These are phyloP conservation scores for Homarus americanus DNA, from an alignment of 1,140 invertebrate species.

Conservation along the genomic window DNA sequence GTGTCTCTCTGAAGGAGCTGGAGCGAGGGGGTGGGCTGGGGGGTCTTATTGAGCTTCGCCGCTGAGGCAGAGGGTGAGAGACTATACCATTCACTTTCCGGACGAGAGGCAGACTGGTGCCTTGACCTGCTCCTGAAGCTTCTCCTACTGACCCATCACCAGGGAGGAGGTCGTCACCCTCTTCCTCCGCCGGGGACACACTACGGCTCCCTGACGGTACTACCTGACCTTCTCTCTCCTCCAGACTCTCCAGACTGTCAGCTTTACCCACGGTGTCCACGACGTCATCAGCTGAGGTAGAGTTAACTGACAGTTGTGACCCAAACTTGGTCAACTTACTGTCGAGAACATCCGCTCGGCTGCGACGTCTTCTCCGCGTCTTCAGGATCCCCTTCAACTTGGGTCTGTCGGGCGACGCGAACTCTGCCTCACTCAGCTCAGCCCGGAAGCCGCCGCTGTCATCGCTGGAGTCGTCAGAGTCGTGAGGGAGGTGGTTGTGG, in stretches of 20 bases:
- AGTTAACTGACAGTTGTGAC: not conserved
- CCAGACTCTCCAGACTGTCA: conserved; percentile 1
- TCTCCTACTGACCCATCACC: not conserved
- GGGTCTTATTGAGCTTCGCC: not conserved
- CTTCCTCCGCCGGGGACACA: not conserved
- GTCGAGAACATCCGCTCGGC: not conserved
- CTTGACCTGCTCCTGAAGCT: not conserved
- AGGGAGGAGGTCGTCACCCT: not conserved
- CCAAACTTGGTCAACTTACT: not conserved
- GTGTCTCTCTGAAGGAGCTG: conserved; percentile 10
- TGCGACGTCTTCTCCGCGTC: conserved; percentile 10
- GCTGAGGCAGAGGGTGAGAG: not conserved
- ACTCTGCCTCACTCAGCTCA: conserved; percentile 31
- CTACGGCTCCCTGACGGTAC: not conserved
- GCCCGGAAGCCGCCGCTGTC: conserved; percentile 63
- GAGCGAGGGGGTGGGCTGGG: conserved; percentile 48
- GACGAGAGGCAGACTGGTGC: not conserved
- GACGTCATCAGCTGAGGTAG: not conserved
- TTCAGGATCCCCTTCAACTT: conserved; percentile 39
- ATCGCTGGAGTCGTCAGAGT: conserved; percentile 40
- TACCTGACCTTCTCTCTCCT: too few species aligned
- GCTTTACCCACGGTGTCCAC: not conserved
- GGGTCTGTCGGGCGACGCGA: not conserved
- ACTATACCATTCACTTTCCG: conserved; percentile 18
- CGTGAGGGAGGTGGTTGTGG: not conserved